These are phyloP conservation scores for Aricia artaxerxes DNA, from an alignment of 2,888 invertebrate species.

Conservation along the genomic window DNA sequence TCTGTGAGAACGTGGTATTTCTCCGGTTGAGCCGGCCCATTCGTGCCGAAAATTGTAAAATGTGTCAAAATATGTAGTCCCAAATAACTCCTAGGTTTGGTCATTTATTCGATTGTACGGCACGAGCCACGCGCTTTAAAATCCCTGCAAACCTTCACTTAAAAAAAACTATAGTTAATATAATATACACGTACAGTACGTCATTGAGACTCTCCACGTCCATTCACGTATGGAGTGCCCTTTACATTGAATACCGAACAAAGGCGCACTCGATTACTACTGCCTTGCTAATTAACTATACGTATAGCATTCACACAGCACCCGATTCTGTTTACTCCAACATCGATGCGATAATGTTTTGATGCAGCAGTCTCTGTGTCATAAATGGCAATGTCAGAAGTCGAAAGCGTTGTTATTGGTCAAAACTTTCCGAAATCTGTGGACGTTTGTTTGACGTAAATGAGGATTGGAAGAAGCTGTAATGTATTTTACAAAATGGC, in stretches of 20 bases:
- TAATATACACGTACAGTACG: background rate
- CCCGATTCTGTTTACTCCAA: background rate
- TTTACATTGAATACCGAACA: conserved; percentile 5
- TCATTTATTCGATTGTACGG: no score
- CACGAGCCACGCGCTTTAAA: no score
- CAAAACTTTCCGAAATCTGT: background rate
- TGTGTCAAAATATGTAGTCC: no score
- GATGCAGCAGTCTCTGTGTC: background rate
- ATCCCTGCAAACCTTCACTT: background rate
- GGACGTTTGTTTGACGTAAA: background rate
- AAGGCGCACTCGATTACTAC: conserved; percentile 8
- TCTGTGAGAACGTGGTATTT: no score
- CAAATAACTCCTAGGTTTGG: no score
- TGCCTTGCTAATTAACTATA: conserved; percentile 9
- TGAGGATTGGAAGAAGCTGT: background rate
- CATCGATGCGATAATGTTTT: background rate
- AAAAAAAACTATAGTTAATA: background rate
- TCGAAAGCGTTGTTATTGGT: background rate
- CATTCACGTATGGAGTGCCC: conserved; percentile 2
- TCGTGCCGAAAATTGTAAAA: no score
- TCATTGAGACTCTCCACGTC: background rate
- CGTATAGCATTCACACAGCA: background rate
- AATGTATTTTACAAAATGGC: background rate
- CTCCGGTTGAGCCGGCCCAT: no score
- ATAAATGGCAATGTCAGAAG: background rate